Evolutionary conservation across 1,140 invertebrate species (phyloP).

Genomic region (Galendromus occidentalis): DNA sequence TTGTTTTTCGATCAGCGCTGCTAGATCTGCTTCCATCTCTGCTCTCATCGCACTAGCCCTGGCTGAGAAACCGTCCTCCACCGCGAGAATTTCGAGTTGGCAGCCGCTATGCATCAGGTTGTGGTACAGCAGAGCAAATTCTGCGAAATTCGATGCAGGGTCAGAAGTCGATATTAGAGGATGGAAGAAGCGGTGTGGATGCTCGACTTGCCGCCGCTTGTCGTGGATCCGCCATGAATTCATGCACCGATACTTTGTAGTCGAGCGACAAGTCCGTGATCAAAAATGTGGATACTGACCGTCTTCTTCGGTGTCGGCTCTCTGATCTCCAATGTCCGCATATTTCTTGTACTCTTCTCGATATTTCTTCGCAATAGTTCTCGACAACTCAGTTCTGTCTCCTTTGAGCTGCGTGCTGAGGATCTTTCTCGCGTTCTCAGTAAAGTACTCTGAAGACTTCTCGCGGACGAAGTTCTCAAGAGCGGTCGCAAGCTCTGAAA

Average conservation of each 20-base stretch:
- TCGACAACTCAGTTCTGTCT: background rate
- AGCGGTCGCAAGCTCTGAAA: background rate
- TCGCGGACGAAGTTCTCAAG: background rate
- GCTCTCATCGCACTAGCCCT: background rate
- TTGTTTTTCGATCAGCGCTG: constrained; percentile 5
- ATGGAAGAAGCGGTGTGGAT: no score
- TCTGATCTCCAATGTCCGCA: background rate
- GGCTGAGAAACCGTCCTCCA: background rate
- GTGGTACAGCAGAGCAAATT: background rate
- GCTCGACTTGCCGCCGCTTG: no score
- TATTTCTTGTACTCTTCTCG: constrained; percentile 9
- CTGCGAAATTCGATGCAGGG: background rate
- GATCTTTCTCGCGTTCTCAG: background rate
- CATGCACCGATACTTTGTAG: no score
- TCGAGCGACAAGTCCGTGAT: background rate
- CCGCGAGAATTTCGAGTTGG: background rate
- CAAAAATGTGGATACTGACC: background rate
- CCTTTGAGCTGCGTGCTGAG: background rate
- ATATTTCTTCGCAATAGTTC: background rate
- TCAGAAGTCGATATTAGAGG: no score
- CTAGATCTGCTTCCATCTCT: background rate
- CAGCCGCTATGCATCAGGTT: background rate
- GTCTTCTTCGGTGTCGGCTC: background rate
- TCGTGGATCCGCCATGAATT: no score
- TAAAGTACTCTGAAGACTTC: background rate